Evolutionary conservation across 1,140 invertebrate genomes (phyloP).

Genomic region (Periplaneta americana): DNA sequence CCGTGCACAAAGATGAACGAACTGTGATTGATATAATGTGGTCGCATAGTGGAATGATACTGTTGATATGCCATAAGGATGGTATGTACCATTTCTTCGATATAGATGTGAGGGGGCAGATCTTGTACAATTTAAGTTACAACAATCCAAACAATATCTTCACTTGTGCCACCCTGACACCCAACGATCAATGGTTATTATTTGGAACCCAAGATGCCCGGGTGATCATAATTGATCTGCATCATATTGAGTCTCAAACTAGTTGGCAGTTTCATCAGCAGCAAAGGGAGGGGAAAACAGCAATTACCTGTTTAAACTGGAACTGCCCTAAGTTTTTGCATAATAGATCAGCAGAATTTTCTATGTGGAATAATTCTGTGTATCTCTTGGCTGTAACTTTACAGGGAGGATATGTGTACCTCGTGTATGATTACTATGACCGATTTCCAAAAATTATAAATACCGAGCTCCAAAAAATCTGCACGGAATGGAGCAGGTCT

Average conservation of each 20-base stretch:
- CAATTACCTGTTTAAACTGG: not conserved
- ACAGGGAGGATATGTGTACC: not conserved
- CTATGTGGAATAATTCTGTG: not conserved
- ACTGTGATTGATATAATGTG: not conserved
- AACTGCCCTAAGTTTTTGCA: not conserved
- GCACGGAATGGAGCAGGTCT: not conserved
- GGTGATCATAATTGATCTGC: not conserved
- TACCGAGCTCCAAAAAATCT: not conserved
- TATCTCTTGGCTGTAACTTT: not conserved
- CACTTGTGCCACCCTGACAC: not conserved
- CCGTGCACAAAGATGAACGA: not conserved
- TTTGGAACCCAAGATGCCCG: not conserved
- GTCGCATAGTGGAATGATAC: not conserved
- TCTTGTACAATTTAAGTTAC: not conserved
- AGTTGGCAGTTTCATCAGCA: not conserved
- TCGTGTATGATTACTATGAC: not conserved
- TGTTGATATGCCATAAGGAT: not conserved
- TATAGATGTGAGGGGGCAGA: not conserved
- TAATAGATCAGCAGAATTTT: not conserved
- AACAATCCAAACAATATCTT: not conserved
- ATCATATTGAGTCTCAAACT: not conserved
- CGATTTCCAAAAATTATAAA: not conserved
- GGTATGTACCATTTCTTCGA: not conserved
- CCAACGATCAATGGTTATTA: not conserved
- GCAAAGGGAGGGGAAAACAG: too few species aligned